Evolutionary conservation across 2,888 invertebrate species (phyloP), one percentile per base, ranked within the genome.

Genomic region (Ennomos erosarius): DNA sequence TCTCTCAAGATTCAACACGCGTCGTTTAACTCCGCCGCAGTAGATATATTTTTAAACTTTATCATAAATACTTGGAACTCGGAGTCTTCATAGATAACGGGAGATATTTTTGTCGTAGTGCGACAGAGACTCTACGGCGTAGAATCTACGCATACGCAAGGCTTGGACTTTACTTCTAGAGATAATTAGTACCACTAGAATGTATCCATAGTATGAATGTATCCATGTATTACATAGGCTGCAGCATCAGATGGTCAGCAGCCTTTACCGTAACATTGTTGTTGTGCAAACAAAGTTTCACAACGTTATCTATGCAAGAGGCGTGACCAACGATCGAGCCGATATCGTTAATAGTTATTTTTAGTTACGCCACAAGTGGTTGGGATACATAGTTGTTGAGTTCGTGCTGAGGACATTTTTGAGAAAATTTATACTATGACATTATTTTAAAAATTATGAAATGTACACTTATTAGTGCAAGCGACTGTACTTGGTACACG

Each of bases 301-400:
- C 71, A 65, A 67, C 64, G 65, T 69, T 69, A 70, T 69, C 72
- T 61, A 55, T 57, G 60, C 51, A 57, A 65, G 61, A 59, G 67
- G 64, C 65, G 48, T 63, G 55, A 52, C 55, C 53, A 47, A 34
- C 42, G 10, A 26, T 10, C 12, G 11, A 10, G 33, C 34, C 39
- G 16, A 26, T 26, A 33, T n/a, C n/a, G 10, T 8, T 33, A 1
- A 11, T n/a, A n/a, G n/a, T n/a, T n/a, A n/a, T n/a, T n/a, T n/a
- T n/a, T n/a, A n/a, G n/a, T n/a, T n/a, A n/a, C n/a, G n/a, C n/a
- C n/a, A n/a, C n/a, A n/a, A n/a, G n/a, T n/a, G n/a, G n/a, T n/a
- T n/a, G n/a, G n/a, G n/a, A n/a, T n/a, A n/a, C n/a, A n/a, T n/a
- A n/a, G n/a, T n/a, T n/a, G n/a, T n/a, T n/a, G n/a, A n/a, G n/a